phyloP scores from a whole-genome alignment of 2,797 vertebrate species.

The Tapera naevia region DNA sequence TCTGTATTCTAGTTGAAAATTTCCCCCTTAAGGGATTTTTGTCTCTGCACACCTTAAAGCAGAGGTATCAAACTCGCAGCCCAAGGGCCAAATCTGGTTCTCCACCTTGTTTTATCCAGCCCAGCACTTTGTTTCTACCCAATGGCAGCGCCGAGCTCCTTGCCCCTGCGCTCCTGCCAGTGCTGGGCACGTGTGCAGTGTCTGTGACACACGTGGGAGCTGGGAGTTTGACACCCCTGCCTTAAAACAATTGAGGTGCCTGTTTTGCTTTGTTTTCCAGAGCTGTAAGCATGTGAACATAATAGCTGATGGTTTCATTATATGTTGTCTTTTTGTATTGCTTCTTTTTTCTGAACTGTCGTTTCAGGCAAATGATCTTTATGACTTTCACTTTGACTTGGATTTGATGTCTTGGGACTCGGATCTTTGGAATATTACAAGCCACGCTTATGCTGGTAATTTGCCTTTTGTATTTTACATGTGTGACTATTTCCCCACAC shows the following conservation, averaged over 20 bases:
- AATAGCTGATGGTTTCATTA: not conserved
- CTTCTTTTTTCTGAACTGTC: slow-evolving; percentile 42
- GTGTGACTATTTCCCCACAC: not conserved
- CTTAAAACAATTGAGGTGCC: not conserved
- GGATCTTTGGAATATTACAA: slow-evolving; percentile 72
- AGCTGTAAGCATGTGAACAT: not conserved
- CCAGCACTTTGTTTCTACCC: no score
- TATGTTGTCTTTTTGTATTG: not conserved
- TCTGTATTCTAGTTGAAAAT: not conserved
- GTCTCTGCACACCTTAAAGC: not conserved
- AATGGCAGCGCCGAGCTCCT: no score
- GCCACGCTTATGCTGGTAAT: slow-evolving; percentile 78
- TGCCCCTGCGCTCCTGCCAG: no score
- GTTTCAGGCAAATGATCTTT: slow-evolving; percentile 78
- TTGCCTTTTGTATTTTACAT: not conserved
- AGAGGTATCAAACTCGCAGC: not conserved
- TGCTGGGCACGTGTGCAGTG: no score
- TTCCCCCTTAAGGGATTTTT: not conserved
- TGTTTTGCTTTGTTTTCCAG: not conserved
- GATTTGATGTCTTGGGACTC: slow-evolving; percentile 85
- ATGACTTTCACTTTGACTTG: slow-evolving; percentile 87
- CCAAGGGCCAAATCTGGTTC: no score
- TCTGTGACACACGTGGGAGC: no score
- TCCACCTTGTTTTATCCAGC: no score
- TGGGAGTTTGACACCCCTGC: no score